These are phyloP conservation scores for Hydrocynus forskahlii DNA, from an alignment of 2,797 vertebrate species.

Conservation along the genomic window DNA sequence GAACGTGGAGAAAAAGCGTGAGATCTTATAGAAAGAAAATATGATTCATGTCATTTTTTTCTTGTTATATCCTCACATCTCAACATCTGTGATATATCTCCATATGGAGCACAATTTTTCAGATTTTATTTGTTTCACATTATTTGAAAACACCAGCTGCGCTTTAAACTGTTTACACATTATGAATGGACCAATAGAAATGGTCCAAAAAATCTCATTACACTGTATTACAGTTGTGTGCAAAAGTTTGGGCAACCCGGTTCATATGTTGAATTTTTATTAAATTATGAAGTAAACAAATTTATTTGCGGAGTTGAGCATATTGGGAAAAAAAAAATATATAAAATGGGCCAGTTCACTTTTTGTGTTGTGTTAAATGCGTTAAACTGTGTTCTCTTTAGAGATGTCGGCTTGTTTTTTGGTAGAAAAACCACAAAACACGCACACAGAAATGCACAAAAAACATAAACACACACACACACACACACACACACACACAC, in stretches of 20 bases:
- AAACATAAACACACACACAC: no score
- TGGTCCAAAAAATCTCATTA: not conserved
- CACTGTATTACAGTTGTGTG: not conserved
- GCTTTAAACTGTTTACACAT: not conserved
- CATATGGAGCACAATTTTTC: not conserved
- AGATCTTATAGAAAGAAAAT: not conserved
- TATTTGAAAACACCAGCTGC: not conserved
- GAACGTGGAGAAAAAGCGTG: not conserved
- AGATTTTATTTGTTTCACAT: not conserved
- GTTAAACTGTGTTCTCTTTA: no score
- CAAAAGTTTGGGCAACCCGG: not conserved
- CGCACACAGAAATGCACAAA: no score
- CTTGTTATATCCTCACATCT: not conserved
- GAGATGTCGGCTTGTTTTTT: no score
- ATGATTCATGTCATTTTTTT: not conserved
- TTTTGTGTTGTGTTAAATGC: no score
- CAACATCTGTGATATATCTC: not conserved
- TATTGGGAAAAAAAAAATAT: no score
- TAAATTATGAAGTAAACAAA: no score
- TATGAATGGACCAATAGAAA: not conserved
- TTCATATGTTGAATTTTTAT: no score
- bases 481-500: no score
- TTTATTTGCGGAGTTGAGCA: no score
- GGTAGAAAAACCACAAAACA: no score
- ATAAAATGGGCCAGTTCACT: no score